These are phyloP conservation scores for Caenorhabditis sp. DNA, from an alignment of 2,888 invertebrate species.

Conservation along the genomic window DNA sequence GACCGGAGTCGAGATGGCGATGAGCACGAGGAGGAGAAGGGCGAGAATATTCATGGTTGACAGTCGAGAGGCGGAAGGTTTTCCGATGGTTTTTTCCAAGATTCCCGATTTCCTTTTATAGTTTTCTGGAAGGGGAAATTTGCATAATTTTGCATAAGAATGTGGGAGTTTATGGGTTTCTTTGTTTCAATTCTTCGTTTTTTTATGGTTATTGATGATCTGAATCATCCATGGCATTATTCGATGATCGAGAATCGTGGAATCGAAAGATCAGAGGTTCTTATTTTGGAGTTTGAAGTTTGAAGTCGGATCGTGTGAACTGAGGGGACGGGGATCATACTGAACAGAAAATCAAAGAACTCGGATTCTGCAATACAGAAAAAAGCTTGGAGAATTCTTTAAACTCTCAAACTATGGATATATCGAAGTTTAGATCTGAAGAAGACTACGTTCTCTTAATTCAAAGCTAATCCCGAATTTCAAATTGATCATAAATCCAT, in stretches of 20 bases:
- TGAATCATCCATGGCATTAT: background rate
- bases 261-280: background rate
- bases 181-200: background rate
- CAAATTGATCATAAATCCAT: too few relatives aligned
- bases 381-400: too few relatives aligned
- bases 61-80: background rate
- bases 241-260: background rate
- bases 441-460: too few relatives aligned
- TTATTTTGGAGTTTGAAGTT: background rate
- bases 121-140: background rate
- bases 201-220: background rate
- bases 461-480: too few relatives aligned
- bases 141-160: slow-evolving; percentile 7
- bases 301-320: background rate
- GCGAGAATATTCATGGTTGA: slow-evolving; percentile 37
- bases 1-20: slow-evolving; percentile 27
- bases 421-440: too few relatives aligned
- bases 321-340: too few relatives aligned
- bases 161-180: slow-evolving; percentile 15
- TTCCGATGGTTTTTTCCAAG: background rate
- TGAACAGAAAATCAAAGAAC: too few relatives aligned
- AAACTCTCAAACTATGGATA: too few relatives aligned
- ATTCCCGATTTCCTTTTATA: background rate
- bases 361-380: too few relatives aligned
- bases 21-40: slow-evolving; percentile 36